Evolutionary conservation across 2,888 invertebrate species (phyloP).

Genomic region (Therioaphis trifolii): DNA sequence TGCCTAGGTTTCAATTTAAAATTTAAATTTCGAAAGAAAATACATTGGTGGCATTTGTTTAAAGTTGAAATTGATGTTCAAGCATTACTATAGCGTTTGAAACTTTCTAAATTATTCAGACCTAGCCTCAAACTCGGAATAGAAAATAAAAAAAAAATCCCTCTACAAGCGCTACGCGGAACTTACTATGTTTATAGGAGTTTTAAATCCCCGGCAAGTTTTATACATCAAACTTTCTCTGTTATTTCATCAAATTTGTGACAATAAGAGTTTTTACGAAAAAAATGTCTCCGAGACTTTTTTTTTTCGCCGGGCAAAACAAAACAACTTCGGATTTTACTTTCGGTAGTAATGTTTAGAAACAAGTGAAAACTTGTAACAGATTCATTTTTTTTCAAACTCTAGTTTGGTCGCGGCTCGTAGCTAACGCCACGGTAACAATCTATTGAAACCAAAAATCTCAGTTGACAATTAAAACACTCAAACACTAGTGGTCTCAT

Average conservation of each 20-base stretch:
- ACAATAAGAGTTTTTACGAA: constrained; percentile 15
- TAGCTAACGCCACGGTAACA: no score
- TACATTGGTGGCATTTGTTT: neutral
- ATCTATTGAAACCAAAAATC: neutral
- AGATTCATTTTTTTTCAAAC: neutral
- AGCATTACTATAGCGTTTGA: constrained; percentile 1
- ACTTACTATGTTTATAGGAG: constrained; percentile 36
- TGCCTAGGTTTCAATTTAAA: constrained; percentile 18
- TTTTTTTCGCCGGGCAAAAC: neutral
- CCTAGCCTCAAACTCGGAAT: neutral
- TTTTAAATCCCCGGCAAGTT: constrained; percentile 22
- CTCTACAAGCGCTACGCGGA: neutral
- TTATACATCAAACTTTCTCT: constrained; percentile 13
- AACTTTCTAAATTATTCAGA: constrained; percentile 35
- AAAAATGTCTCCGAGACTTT: constrained; percentile 7
- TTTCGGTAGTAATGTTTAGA: constrained; percentile 17
- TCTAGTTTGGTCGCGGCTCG: neutral
- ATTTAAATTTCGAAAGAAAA: neutral
- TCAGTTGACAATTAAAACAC: neutral
- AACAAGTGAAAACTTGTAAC: constrained; percentile 5
- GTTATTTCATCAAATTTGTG: constrained; percentile 25
- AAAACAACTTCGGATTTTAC: neutral
- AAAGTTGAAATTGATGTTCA: constrained; percentile 24
- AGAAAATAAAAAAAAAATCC: constrained; percentile 17
- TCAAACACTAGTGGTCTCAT: no score